phyloP scores from a whole-genome alignment of 2,113 vertebrate genomes.

The Notothenia rossii region DNA sequence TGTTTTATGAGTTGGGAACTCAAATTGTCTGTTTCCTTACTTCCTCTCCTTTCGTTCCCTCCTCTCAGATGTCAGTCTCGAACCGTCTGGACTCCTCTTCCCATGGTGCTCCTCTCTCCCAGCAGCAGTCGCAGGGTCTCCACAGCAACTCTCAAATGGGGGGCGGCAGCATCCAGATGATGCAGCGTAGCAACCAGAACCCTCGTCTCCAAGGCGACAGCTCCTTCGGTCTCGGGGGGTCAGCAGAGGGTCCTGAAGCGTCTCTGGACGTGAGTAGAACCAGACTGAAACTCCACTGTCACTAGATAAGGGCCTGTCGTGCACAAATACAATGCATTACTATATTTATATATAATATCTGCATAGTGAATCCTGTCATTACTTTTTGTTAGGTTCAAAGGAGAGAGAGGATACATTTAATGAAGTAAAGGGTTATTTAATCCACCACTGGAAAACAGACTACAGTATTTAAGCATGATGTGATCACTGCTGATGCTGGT shows the following conservation, averaged over 20 bases:
- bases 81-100: constrained; percentile 85
- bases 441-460: no score
- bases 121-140: constrained; percentile 83
- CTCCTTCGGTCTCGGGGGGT: constrained; percentile 81
- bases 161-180: constrained; percentile 69
- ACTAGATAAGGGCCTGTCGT: no score
- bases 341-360: no score
- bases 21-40: constrained; percentile 48
- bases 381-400: no score
- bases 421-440: no score
- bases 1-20: no score
- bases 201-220: constrained; percentile 79
- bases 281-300: background rate
- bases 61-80: constrained; percentile 82
- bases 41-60: background rate
- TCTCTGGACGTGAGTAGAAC: constrained; percentile 89
- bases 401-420: no score
- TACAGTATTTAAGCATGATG: no score
- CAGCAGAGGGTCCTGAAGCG: constrained; percentile 88
- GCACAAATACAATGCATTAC: no score
- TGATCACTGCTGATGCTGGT: no score
- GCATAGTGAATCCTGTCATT: no score
- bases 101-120: constrained; percentile 80
- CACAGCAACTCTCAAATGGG: constrained; percentile 77
- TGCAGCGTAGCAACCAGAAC: constrained; percentile 85